Base-by-base conservation (phyloP, 2,888 invertebrate genomes). In the Patella ulyssiponensis region DNA sequence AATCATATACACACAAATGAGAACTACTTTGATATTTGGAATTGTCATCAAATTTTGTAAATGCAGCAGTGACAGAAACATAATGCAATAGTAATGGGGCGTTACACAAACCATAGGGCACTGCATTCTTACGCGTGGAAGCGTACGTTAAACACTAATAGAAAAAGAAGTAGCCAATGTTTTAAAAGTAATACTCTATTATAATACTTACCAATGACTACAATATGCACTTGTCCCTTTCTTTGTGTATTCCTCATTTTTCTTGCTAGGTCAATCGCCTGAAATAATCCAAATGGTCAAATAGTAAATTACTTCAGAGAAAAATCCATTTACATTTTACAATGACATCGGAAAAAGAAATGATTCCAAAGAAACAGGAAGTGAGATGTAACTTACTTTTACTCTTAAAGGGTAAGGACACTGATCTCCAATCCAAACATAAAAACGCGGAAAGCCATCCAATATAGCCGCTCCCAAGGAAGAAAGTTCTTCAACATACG, bases 401-500 rank as follows among this genome's bases (percentile, higher is more conserved):
- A 83, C 78, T 77, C 86, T 81, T 44, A 77, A 78, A 27, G 83
- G 79, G 73, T 83, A 84, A 64, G 83, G 82, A 53, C 82, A 83
- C 12, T 81, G 71, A 2, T 78, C 52, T 3, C 87, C 88, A 2
- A 87, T 80, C 87, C 88, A 88, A n/a, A 88, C 85, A 76, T 88
- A 88, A 53, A 87, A 86, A 23, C 88, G 76, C 1, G 88, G 88
- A 69, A 81, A 85, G 1, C 87, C 86, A 76, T 88, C 88, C 69
- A 88, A 81, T 1, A 88, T 85, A 20, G 83, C 77, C 1, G 82
- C 79, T n/a, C 77, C 64, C 1, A 76, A 72, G 3, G 80, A 64
- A 56, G 83, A 79, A 9, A 85, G 75, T 15, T 80, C 79, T 12
- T 82, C 81, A 5, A 78, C 78, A 4, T 81, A 82, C 2, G 85